A percentile compares a stretch with the other conserved stretches of the same genome.
phyloP scores from a whole-genome alignment of 2,888 invertebrate genomes.

The Scaptomyza tumidula region DNA sequence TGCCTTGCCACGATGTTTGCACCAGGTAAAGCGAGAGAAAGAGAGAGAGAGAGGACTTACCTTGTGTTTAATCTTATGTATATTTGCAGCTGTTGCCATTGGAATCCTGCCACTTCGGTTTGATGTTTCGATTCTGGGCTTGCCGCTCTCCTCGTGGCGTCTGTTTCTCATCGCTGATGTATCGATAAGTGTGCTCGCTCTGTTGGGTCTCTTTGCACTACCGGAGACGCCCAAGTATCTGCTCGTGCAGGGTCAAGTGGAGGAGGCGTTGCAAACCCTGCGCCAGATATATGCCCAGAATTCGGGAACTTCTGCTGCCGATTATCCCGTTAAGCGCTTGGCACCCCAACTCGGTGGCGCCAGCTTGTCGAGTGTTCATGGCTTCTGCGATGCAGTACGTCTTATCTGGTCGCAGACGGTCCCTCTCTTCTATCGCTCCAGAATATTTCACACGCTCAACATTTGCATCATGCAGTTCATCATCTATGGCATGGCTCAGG shows the following conservation, averaged over 20 bases:
- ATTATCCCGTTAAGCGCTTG: slow-evolving; percentile 85
- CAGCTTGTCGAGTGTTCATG: slow-evolving; percentile 72
- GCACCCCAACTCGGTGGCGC: slow-evolving; percentile 70
- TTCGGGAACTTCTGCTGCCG: slow-evolving; percentile 83
- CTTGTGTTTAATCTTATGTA: too few species aligned
- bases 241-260: slow-evolving; percentile 87
- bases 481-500: slow-evolving; percentile 80
- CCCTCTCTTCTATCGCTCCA: slow-evolving; percentile 77
- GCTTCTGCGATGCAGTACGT: slow-evolving; percentile 73
- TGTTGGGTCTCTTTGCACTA: slow-evolving; percentile 86
- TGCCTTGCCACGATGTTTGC: slow-evolving; percentile 86
- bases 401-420: slow-evolving; percentile 82
- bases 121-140: slow-evolving; percentile 85
- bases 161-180: slow-evolving; percentile 88
- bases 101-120: slow-evolving; percentile 87
- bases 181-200: slow-evolving; percentile 87
- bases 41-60: neutral
- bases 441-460: slow-evolving; percentile 79
- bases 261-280: slow-evolving; percentile 87
- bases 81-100: slow-evolving; percentile 88
- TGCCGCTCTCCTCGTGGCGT: slow-evolving; percentile 90
- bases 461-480: slow-evolving; percentile 76
- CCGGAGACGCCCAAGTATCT: slow-evolving; percentile 93
- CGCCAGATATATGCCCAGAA: slow-evolving; percentile 87
- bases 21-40: slow-evolving; percentile 84